These are phyloP conservation scores for Drosophila ezoana DNA, from an alignment of 2,888 invertebrate species.

Conservation along the genomic window DNA sequence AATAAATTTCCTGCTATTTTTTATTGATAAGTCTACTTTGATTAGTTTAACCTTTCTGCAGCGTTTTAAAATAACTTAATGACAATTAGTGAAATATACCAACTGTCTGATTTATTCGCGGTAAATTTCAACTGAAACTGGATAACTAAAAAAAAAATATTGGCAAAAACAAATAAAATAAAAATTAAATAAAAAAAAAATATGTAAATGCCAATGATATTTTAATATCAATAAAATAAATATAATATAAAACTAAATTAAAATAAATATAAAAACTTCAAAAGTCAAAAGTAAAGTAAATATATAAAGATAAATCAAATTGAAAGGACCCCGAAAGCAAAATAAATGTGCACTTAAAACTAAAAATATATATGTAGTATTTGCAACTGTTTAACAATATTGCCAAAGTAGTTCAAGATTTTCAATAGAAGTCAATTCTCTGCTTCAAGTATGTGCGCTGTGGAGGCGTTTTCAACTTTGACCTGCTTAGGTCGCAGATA, in stretches of 20 bases:
- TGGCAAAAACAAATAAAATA: not conserved
- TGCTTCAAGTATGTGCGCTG: constrained; percentile 19
- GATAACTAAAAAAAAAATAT: not conserved
- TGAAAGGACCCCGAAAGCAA: no score
- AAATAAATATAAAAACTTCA: no score
- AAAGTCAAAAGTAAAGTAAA: no score
- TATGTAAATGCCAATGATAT: not conserved
- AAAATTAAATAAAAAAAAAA: not conserved
- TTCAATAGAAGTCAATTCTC: not conserved
- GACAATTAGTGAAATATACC: constrained; percentile 13
- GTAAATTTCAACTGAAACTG: not conserved
- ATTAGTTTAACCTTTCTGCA: constrained; percentile 15
- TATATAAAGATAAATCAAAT: no score
- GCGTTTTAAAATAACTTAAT: constrained; percentile 19
- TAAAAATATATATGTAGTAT: no score
- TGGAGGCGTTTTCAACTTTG: constrained; percentile 44
- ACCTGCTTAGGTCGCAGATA: constrained; percentile 45
- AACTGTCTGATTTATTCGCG: constrained; percentile 1
- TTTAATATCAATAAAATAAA: no score
- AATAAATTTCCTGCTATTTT: constrained; percentile 2
- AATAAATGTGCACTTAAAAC: no score
- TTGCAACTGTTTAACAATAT: no score
- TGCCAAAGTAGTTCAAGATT: not conserved
- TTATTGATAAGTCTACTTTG: constrained; percentile 25
- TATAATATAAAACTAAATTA: not conserved